Evolutionary conservation across 2,888 invertebrate species (phyloP).

Genomic region (Chesias legatella): DNA sequence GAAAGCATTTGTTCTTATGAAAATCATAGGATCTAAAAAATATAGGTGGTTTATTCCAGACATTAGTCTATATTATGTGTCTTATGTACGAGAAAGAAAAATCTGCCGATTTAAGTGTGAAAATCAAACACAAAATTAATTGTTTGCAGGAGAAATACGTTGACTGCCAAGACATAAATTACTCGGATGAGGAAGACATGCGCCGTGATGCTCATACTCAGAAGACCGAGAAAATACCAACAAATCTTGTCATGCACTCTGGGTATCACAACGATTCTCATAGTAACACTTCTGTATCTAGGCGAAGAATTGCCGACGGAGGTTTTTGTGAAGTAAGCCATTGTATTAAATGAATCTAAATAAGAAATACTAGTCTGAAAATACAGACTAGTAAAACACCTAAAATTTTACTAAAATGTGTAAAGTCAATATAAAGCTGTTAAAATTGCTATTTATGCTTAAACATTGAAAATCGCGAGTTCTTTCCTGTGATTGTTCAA

Average conservation of each 20-base stretch:
- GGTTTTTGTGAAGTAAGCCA: constrained; percentile 64
- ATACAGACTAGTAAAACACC: neutral
- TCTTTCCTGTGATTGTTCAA: too few relatives aligned
- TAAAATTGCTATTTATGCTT: too few relatives aligned
- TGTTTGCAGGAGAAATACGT: constrained; percentile 62
- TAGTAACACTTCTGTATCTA: neutral
- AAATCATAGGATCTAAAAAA: too few relatives aligned
- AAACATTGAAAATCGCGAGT: too few relatives aligned
- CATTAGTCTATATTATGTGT: too few relatives aligned
- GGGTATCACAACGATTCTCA: constrained; percentile 50
- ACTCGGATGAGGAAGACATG: constrained; percentile 55
- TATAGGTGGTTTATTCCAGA: too few relatives aligned
- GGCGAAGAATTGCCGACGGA: constrained; percentile 38
- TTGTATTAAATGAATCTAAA: too few relatives aligned
- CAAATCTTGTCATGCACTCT: constrained; percentile 57
- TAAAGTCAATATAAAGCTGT: too few relatives aligned
- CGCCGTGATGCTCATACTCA: constrained; percentile 35
- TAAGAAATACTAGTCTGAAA: neutral
- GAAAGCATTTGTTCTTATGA: too few relatives aligned
- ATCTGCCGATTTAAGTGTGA: too few relatives aligned
- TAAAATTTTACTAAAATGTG: neutral
- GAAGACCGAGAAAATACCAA: constrained; percentile 48
- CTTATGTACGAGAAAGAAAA: too few relatives aligned
- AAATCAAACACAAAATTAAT: neutral
- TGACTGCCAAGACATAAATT: constrained; percentile 65